Percentiles rank a stretch among this genome's conserved stretches.
Evolutionary conservation across 2,797 vertebrate genomes (phyloP).

Genomic region (Thalassophryne amazonica): DNA sequence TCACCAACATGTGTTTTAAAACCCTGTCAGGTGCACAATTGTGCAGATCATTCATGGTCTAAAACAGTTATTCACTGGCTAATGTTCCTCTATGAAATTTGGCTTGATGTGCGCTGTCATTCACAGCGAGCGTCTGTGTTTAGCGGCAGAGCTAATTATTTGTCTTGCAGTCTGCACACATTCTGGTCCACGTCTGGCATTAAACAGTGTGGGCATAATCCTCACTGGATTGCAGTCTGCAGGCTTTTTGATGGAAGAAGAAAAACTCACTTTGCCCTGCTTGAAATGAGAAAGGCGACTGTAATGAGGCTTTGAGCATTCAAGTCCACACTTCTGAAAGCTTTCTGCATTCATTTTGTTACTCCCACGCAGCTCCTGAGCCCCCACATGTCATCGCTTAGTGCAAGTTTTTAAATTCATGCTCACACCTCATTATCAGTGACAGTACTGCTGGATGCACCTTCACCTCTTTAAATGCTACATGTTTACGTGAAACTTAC

Average conservation of each 20-base stretch:
- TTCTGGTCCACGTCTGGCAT: constrained; percentile 56
- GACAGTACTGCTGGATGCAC: constrained; percentile 17
- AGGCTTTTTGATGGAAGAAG: constrained; percentile 14
- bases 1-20: constrained; percentile 25
- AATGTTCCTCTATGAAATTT: constrained; percentile 28
- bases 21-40: constrained; percentile 54
- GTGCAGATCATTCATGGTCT: constrained; percentile 43
- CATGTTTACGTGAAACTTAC: constrained; percentile 21
- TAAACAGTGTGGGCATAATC: constrained; percentile 59
- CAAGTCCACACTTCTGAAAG: constrained; percentile 54
- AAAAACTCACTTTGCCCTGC: constrained; percentile 28
- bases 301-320: constrained; percentile 64
- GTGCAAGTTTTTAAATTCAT: constrained; percentile 59
- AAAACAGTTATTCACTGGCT: constrained; percentile 26
- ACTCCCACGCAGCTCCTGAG: constrained; percentile 37
- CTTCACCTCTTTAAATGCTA: constrained; percentile 34
- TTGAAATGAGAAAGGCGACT: constrained; percentile 37
- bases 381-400: constrained; percentile 52
- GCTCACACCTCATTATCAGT: constrained; percentile 59
- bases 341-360: constrained; percentile 50
- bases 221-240: constrained; percentile 31
- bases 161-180: constrained; percentile 46
- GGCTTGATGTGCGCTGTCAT: constrained; percentile 22
- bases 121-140: constrained; percentile 33
- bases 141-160: constrained; percentile 57